Percentiles rank a stretch among this genome's conserved stretches.
These are phyloP conservation scores for Eclectus roratus DNA, from an alignment of 2,113 vertebrate genomes.

Conservation along the genomic window DNA sequence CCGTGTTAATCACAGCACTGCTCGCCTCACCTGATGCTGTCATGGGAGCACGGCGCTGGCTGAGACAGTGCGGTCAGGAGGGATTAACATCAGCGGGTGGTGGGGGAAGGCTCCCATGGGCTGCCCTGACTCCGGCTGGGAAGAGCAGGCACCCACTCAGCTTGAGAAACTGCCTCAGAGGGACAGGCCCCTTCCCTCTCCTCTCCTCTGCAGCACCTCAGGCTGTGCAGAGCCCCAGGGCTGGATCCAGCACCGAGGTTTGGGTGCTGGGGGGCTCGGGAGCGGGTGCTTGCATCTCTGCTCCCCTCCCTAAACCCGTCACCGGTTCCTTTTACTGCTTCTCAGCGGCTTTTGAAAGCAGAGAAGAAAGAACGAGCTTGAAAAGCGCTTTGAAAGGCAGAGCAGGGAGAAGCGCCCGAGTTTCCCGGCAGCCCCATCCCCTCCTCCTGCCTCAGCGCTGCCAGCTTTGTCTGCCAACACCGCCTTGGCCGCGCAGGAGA, in stretches of 20 bases:
- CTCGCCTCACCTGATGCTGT: neutral
- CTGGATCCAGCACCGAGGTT: neutral
- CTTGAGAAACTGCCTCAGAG: constrained; percentile 9
- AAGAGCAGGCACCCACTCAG: neutral
- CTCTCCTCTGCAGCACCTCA: fast-evolving
- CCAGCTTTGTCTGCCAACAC: constrained; percentile 1
- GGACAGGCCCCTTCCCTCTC: neutral
- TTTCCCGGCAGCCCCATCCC: neutral
- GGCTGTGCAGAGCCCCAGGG: neutral
- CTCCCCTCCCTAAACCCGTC: neutral
- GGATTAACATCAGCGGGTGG: constrained; percentile 1
- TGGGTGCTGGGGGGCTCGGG: neutral
- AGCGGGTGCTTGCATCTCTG: fast-evolving
- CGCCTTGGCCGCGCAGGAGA: neutral
- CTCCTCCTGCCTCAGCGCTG: neutral
- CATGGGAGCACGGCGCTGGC: neutral
- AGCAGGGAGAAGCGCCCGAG: neutral
- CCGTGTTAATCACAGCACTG: neutral
- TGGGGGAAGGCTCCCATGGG: neutral
- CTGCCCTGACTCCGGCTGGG: neutral
- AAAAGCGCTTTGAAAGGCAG: constrained; percentile 1
- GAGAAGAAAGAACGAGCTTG: neutral
- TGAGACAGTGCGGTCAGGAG: constrained; percentile 23
- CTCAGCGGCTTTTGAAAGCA: constrained; percentile 29
- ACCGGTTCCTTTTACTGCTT: neutral